Evolutionary conservation across 2,888 invertebrate species (phyloP).

Genomic region (Caenorhabditis auriculariae): DNA sequence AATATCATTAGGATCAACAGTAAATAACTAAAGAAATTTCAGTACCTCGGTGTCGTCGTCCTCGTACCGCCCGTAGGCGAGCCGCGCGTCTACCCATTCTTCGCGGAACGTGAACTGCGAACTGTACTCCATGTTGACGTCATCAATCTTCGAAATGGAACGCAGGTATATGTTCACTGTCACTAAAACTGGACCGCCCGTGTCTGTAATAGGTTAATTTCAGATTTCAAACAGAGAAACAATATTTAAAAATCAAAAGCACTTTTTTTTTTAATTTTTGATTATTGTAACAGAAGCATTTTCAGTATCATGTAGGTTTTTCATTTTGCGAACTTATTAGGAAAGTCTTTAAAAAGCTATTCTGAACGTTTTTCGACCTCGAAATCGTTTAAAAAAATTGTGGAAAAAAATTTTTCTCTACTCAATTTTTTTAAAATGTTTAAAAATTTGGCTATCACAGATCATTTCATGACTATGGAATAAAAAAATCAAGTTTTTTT

Average conservation of each 20-base stretch:
- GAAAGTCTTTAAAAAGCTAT: no score
- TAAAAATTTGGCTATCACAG: background rate
- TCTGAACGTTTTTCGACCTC: no score
- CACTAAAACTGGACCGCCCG: conserved; percentile 54
- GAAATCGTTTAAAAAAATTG: background rate
- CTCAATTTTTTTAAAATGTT: background rate
- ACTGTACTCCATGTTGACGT: conserved; percentile 78
- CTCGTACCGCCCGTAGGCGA: conserved; percentile 60
- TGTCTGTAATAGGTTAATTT: conserved; percentile 41
- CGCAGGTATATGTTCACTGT: conserved; percentile 62
- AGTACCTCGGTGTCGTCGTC: conserved; percentile 56
- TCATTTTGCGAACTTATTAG: no score
- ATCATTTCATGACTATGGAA: background rate
- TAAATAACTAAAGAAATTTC: no score
- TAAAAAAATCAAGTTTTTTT: background rate
- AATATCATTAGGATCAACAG: no score
- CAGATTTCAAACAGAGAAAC: no score
- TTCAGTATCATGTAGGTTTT: no score
- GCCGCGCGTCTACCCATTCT: conserved; percentile 90
- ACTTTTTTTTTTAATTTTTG: no score
- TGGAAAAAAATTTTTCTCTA: background rate
- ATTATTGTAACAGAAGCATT: no score
- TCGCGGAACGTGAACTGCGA: conserved; percentile 82
- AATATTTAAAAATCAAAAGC: no score
- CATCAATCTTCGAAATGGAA: conserved; percentile 61